Percentiles rank a stretch among this genome's conserved stretches.
Conservation (phyloP, 2,113 vertebrate species). For the Siphamia tubifer region DNA sequence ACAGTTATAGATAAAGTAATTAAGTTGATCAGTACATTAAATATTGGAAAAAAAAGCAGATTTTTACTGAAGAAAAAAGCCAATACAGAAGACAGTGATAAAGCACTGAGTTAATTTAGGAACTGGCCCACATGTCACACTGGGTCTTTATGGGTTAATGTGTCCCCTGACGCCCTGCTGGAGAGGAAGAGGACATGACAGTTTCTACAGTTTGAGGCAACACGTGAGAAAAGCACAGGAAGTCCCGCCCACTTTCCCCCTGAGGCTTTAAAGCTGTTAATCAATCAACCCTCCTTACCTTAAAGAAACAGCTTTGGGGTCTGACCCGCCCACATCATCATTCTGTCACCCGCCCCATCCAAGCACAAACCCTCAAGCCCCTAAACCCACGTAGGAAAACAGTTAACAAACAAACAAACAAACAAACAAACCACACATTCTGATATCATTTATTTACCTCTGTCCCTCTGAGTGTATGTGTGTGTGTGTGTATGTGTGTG, state of each 20-base stretch:
- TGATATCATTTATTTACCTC: background rate
- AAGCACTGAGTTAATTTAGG: too few relatives aligned
- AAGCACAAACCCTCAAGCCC: constrained; percentile 1
- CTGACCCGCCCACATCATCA: constrained; percentile 61
- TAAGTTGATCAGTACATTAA: too few relatives aligned
- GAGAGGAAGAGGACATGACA: background rate
- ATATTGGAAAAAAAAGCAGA: too few relatives aligned
- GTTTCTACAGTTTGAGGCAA: constrained; percentile 22
- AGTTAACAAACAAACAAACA: constrained; percentile 39
- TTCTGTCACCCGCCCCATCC: constrained; percentile 52
- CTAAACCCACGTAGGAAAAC: constrained; percentile 4
- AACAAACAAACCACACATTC: background rate
- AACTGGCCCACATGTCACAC: too few relatives aligned
- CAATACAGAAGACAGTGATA: too few relatives aligned
- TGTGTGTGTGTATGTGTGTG: too few relatives aligned
- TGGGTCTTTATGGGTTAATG: too few relatives aligned
- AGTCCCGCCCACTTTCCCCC: constrained; percentile 47
- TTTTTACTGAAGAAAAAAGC: too few relatives aligned
- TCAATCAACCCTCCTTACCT: constrained; percentile 60
- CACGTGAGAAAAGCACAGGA: constrained; percentile 47
- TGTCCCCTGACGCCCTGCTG: background rate
- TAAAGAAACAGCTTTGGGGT: constrained; percentile 46
- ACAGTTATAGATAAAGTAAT: too few relatives aligned
- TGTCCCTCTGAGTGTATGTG: background rate
- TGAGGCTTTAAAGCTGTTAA: constrained; percentile 40